Base-by-base conservation (phyloP, 2,797 vertebrate genomes). In the Coreius guichenoti region DNA sequence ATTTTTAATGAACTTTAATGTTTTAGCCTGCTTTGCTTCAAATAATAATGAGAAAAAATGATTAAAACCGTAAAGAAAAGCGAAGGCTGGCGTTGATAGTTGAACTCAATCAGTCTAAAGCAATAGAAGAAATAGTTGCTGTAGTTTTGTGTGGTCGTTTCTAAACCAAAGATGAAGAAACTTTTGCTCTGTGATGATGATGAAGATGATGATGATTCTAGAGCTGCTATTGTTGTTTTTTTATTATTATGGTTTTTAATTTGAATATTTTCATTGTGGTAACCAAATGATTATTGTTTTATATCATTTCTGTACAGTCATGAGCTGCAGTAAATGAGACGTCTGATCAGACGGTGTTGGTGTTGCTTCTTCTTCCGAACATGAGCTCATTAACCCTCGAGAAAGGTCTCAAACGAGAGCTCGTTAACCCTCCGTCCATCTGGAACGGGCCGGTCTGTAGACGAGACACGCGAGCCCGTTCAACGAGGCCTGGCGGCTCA, bases 111-210 rank as follows among this genome's bases (percentile, higher is more conserved):
- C 94, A 93, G 93, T 69, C 95, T 96, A 97, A 98, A 98, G 97
- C 97, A 98, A 98, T 98, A 98, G 97, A 97, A 96, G 97, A 98
- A 98, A 97, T 98, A 98, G 97, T 98, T 98, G 97, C 97, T 98
- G 97, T 98, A 97, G 97, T 98, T 95, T 97, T 98, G 98, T 96
- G 95, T 97, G 96, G 96, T 97, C 96, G 95, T 97, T 97, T 98
- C 98, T 98, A 98, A 98, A 99, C 98, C 97, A 99, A 99, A 99
- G 98, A 99, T 96, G 96, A 98, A 97, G 96, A 97, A 95, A 97
- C 95, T 95, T 87, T 91, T 90, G 67, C 88, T 92, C 89, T 93
- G 54, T 85, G 51, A 8, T 21, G 9, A 58, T 61, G 56, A 26
- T 26, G 8, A n/a, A n/a, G n/a, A 63, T 92, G 90, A 89, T 90